Conservation (phyloP, 2,113 vertebrate species). For the Aegotheles bennettii region DNA sequence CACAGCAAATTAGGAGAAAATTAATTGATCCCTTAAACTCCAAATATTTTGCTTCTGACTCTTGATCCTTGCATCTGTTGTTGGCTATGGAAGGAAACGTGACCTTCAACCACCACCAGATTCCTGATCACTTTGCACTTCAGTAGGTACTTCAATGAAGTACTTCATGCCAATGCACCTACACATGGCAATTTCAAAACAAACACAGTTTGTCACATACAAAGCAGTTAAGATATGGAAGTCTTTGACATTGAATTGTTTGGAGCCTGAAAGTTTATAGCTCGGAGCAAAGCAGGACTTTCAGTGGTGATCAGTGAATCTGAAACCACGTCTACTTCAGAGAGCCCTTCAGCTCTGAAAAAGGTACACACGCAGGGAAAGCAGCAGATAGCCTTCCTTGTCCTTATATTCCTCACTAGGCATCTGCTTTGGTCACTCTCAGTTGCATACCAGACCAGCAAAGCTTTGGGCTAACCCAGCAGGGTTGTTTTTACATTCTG, state of each 20-base stretch:
- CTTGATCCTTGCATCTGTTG: not conserved
- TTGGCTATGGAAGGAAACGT: not conserved
- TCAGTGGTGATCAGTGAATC: not conserved
- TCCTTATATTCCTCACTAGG: not conserved
- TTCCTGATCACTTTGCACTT: not conserved
- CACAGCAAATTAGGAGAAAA: not conserved
- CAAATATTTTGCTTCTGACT: not conserved
- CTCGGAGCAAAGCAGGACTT: not conserved
- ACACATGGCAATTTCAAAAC: not conserved
- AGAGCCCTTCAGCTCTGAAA: not conserved
- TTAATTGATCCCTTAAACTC: not conserved
- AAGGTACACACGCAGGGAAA: not conserved
- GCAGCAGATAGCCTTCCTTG: not conserved
- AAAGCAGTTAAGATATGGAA: not conserved
- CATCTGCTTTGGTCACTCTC: not conserved
- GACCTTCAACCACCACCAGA: not conserved
- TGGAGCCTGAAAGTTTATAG: not conserved
- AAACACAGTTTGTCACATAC: not conserved
- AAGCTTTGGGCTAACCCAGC: not conserved
- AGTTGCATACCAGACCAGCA: not conserved
- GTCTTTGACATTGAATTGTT: not conserved
- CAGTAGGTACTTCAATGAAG: not conserved
- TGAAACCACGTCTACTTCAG: not conserved
- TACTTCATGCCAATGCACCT: not conserved
- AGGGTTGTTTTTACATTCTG: not conserved